Evolutionary conservation across 2,113 vertebrate genomes (phyloP), one percentile per base, ranked within the genome.

Genomic region (Lophura nycthemera): DNA sequence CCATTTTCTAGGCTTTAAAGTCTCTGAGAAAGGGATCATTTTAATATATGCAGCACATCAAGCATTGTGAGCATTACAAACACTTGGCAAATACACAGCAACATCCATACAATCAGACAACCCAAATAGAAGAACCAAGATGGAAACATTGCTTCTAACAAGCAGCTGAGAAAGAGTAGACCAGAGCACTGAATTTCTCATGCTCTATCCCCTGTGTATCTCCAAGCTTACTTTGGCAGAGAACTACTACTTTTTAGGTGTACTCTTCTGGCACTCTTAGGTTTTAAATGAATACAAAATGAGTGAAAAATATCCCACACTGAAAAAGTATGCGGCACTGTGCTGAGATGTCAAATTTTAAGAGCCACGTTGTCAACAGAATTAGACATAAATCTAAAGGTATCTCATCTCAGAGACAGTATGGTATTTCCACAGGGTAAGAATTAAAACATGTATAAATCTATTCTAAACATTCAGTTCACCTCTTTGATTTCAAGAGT

Each of bases 261-360:
- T 54, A 75, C 74, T 87, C 65, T 91, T 36, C 71, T 85, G 56
- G 79, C 69, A 78, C 48, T 77, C 66, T 25, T 10, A 64, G 24
- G 30, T 86, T 94, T 91, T 77, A 92, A 92, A 83, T 83, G 0
- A 91, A 91, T 83, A 64, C 22, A 80, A 88, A 94, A 89, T 48
- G n/a, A 88, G 5, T 48, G 56, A 7, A 75, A 95, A 77, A 67
- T 67, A 75, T 20, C 78, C 52, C 47, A 86, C 16, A 52, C 10
- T 89, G 29, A 83, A 93, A 83, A 57, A 77, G 32, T 21, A 85
- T 21, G 34, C 72, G 85, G 16, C 29, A 90, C 18, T 30, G 22
- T 61, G 71, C 13, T 74, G 25, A 83, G 25, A 86, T 56, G 13
- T 76, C 56, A 66, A 70, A 70, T 80, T 76, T 83, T 66, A 83